Evolutionary conservation across 2,113 vertebrate species (phyloP), one percentile per base, ranked within the genome.

Genomic region (Ariopsis seemanni): DNA sequence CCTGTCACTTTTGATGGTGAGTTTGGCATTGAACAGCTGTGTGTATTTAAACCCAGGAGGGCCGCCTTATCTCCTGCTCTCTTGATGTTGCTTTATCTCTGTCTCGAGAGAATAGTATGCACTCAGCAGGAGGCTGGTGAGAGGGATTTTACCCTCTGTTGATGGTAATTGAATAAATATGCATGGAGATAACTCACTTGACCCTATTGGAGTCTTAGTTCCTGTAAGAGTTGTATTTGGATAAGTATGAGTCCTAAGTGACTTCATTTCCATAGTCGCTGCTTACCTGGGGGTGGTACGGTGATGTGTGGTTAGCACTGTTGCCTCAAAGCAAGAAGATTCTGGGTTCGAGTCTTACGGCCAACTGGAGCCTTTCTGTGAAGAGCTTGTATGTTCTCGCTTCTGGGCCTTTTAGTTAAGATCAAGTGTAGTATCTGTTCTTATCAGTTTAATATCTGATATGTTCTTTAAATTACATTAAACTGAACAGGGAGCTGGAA

Each of bases 111-210:
- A 53, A 67, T 72, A 82, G 86, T 58, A 58, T 78, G n/a, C 69
- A 62, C 14, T 85, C 67, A 77, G 58, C 78, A 85, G 83, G 52
- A 75, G 71, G 52, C 50, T 42, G 72, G 52, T 48, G 81, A 60
- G 8, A 74, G 57, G 25, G 17, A 52, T 74, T 42, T 82, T 87
- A 74, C 55, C n/a, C 11, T 87, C 48, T 52, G 86, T 17, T 82
- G 67, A 87, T 77, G 15, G 74, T 79, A 42, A 86, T 85, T 78
- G n/a, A 65, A 82, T 87, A 78, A 65, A 87, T 82, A 55, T 55
- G n/a, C 58, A 42, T 27, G 53, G 22, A 81, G 85, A 81, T 71
- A 71, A 69, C 27, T 80, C n/a, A 80, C 60, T 57, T 80, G 77
- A 81, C 20, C 52, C 18, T 69, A 18, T 58, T 42, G 77, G 3